phyloP scores from a whole-genome alignment of 2,113 vertebrate species.

The Cairina moschata region DNA sequence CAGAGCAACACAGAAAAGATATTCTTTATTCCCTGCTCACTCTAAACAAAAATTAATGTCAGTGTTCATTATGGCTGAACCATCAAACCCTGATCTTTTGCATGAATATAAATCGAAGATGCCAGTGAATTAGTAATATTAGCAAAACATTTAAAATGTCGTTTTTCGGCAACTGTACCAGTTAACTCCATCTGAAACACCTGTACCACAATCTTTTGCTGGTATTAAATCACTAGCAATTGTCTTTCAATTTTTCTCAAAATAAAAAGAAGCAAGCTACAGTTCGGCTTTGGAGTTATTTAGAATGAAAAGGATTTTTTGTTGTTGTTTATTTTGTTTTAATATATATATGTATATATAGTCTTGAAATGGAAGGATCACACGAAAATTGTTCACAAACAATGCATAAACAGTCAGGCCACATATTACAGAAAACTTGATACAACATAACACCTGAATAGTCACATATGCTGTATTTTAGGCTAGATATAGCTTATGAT shows the following conservation, averaged over 20 bases:
- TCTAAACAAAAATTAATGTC: not conserved
- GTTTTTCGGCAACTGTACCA: not conserved
- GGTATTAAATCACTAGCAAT: not conserved
- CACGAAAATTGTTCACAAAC: not conserved
- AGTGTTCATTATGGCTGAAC: not conserved
- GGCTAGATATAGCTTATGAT: not conserved
- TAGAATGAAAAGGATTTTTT: not conserved
- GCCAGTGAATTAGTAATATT: not conserved
- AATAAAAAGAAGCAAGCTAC: not conserved
- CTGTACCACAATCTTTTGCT: not conserved
- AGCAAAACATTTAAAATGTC: not conserved
- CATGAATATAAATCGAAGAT: not conserved
- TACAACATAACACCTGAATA: not conserved
- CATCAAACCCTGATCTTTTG: not conserved
- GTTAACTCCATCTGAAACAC: not conserved
- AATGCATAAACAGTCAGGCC: not conserved
- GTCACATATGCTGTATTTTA: not conserved
- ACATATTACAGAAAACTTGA: not conserved
- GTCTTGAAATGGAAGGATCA: not conserved
- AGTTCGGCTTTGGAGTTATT: not conserved
- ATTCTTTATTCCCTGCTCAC: not conserved
- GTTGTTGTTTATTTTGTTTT: no score
- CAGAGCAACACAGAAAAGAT: not conserved
- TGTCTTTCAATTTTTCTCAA: not conserved
- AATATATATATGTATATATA: not conserved